Evolutionary conservation across 1,140 invertebrate genomes (phyloP).

Genomic region (Musca domestica): DNA sequence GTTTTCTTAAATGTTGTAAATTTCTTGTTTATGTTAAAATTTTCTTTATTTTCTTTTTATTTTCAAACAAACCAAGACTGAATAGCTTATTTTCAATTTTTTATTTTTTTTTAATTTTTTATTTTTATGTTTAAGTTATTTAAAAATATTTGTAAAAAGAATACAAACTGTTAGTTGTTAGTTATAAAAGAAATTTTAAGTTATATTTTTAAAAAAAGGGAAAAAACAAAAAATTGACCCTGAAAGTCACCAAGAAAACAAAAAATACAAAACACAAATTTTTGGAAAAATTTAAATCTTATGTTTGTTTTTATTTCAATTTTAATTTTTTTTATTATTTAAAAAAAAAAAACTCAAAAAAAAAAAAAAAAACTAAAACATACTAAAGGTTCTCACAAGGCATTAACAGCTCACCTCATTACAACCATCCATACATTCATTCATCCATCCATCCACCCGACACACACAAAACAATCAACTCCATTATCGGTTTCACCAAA

Average conservation of each 20-base stretch:
- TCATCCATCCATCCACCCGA: too few relatives aligned
- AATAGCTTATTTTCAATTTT: not conserved
- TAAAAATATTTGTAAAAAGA: not conserved
- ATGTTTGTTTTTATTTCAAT: slow-evolving; percentile 11
- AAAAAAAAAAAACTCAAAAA: not conserved
- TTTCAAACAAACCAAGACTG: slow-evolving; percentile 7
- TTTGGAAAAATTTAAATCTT: not conserved
- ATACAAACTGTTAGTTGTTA: too few relatives aligned
- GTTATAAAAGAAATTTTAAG: too few relatives aligned
- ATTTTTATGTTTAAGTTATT: slow-evolving; percentile 2
- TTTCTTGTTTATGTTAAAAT: slow-evolving; percentile 10
- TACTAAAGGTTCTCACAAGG: too few relatives aligned
- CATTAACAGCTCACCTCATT: too few relatives aligned
- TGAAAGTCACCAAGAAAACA: not conserved
- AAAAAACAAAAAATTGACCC: not conserved
- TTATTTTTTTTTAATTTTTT: not conserved
- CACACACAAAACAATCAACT: too few relatives aligned
- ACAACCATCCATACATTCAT: too few relatives aligned
- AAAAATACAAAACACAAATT: slow-evolving; percentile 8
- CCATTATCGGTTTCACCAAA: too few relatives aligned
- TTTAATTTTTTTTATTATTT: not conserved
- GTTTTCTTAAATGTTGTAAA: not conserved
- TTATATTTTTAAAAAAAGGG: not conserved
- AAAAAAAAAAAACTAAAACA: too few relatives aligned
- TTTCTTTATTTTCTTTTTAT: slow-evolving; percentile 1